Evolutionary conservation across 2,113 vertebrate genomes (phyloP), one percentile per base, ranked within the genome.

Genomic region (Synchiropus splendidus): DNA sequence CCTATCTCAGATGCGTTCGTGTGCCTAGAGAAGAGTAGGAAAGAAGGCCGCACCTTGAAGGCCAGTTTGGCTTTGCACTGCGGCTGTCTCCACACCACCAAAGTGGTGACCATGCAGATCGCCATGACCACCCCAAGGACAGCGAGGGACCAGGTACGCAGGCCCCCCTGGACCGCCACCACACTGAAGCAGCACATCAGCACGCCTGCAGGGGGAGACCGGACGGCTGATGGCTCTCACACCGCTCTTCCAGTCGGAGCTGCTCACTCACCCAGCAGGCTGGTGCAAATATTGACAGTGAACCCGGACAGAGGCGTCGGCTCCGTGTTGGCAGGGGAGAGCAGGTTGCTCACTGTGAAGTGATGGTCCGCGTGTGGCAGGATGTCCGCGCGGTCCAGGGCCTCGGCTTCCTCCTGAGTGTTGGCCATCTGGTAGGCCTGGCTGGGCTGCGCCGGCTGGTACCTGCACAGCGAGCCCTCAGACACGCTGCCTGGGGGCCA

Each of bases 1-100:
- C n/a, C n/a, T n/a, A n/a, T n/a, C n/a, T n/a, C n/a, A n/a, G n/a
- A n/a, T n/a, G n/a, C n/a, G n/a, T n/a, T n/a, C n/a, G n/a, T n/a
- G n/a, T n/a, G n/a, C n/a, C n/a, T n/a, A n/a, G n/a, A n/a, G n/a
- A n/a, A 35, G 13, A 8, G 4, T 12, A 4, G 34, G 12, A 12
- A 35, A 35, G 12, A 10, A 16, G 13, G n/a, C 4, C 2, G 8
- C 79, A 95, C 94, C 89, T 93, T 97, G 66, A 98, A 98, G 1
- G 91, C 87, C 1, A 96, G 89, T 60, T 90, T 92, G 44, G 89
- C 83, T 69, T 92, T 92, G 86, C 90, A 95, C 76, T 97, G 89
- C 1, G 94, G 91, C 53, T 98, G 94, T 45, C 88, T 84, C 87
- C 87, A 83, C 69, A 98, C 84, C 47, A 95, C 10, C 9, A 83